Conservation (phyloP, 2,888 invertebrate species). For the Thalpophila matura region DNA sequence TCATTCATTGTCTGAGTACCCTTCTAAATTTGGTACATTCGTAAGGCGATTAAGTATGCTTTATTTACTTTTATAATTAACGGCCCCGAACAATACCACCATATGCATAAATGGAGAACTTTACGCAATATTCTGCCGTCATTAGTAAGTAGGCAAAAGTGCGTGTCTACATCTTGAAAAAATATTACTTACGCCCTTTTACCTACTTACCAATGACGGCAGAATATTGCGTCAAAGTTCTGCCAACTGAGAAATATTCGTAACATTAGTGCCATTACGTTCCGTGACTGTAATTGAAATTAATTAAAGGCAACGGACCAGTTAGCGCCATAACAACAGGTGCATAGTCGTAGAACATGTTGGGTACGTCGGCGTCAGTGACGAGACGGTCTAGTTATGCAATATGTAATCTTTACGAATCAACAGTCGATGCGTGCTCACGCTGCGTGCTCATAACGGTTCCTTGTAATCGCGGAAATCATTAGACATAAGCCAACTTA, state of each 20-base stretch:
- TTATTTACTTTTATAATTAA: slow-evolving; percentile 26
- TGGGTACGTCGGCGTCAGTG: slow-evolving; percentile 67
- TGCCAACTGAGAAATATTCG: slow-evolving; percentile 23
- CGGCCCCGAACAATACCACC: slow-evolving; percentile 8
- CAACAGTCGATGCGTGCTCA: slow-evolving; percentile 80
- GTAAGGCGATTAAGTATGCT: slow-evolving; percentile 1
- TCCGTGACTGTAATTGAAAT: slow-evolving; percentile 41
- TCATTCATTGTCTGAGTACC: slow-evolving; percentile 14
- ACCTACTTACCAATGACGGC: too few species aligned
- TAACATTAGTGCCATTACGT: slow-evolving; percentile 32
- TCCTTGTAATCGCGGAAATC: slow-evolving; percentile 83
- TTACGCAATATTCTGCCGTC: too few species aligned
- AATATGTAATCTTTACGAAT: slow-evolving; percentile 83
- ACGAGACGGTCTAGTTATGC: slow-evolving; percentile 81
- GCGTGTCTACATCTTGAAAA: too few species aligned
- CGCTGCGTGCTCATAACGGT: slow-evolving; percentile 83
- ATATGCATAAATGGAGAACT: too few species aligned
- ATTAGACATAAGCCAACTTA: slow-evolving; percentile 65
- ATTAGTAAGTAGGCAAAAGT: too few species aligned
- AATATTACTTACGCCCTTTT: too few species aligned
- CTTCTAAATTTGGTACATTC: slow-evolving; percentile 4
- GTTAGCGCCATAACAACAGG: slow-evolving; percentile 78
- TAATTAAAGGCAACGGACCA: slow-evolving; percentile 77
- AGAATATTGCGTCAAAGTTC: slow-evolving; percentile 24
- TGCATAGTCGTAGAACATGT: slow-evolving; percentile 83